phyloP scores from a whole-genome alignment of 2,113 vertebrate species.

The Heptranchias perlo region DNA sequence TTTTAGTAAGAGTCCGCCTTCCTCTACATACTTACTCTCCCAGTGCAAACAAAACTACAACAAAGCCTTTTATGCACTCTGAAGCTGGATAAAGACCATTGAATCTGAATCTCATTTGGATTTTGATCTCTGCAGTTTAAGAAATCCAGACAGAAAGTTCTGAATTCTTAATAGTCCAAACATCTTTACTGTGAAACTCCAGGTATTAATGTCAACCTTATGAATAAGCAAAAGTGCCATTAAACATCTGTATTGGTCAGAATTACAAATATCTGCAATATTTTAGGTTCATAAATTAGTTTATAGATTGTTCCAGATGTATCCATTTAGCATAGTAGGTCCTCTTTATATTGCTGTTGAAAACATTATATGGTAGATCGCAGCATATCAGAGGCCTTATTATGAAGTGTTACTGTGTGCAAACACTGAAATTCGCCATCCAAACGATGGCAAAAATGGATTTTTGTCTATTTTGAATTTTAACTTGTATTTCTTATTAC shows the following conservation, averaged over 20 bases:
- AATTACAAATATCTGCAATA: not conserved
- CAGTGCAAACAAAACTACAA: not conserved
- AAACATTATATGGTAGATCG: not conserved
- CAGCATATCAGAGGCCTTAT: not conserved
- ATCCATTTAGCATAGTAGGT: not conserved
- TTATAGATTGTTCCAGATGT: not conserved
- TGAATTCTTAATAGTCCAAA: not conserved
- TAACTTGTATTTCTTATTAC: no score
- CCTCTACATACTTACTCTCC: not conserved
- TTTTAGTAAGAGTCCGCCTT: not conserved
- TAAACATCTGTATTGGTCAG: not conserved
- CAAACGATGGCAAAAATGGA: not conserved
- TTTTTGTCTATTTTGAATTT: no score
- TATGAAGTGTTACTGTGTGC: not conserved
- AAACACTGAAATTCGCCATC: not conserved
- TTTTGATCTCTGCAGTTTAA: not conserved
- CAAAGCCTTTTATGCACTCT: not conserved
- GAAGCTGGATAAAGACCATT: not conserved
- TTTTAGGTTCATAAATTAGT: not conserved
- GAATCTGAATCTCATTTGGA: not conserved
- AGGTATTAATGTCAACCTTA: not conserved
- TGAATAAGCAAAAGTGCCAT: not conserved
- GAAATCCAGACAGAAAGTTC: not conserved
- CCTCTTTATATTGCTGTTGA: not conserved
- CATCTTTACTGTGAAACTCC: not conserved